A percentile compares a stretch with the other conserved stretches of the same genome.
Conservation (phyloP, 35 echinoderm and acorn worm genomes). For the Ophiothrix spiculata region DNA sequence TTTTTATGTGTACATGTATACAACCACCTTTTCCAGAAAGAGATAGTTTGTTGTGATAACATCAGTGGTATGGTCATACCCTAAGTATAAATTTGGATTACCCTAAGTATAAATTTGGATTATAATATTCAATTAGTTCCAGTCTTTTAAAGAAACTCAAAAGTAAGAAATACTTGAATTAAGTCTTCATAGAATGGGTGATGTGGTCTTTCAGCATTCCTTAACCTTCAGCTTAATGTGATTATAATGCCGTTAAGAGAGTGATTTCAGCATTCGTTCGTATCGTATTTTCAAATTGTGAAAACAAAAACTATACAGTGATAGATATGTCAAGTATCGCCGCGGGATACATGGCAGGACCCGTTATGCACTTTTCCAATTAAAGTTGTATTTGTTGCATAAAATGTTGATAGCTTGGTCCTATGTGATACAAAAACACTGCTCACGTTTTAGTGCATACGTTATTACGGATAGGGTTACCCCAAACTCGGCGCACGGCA, state of each 20-base stretch:
- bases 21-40: no score
- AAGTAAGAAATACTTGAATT: neutral
- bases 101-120: no score
- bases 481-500: neutral
- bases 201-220: neutral
- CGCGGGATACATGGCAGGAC: neutral
- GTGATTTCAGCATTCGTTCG: neutral
- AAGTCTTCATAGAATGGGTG: neutral
- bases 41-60: no score
- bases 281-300: neutral
- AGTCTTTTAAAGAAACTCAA: no score
- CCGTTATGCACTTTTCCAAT: constrained; percentile 11
- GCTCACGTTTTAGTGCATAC: neutral
- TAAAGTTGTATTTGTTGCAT: constrained; percentile 13
- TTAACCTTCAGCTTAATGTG: neutral
- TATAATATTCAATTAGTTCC: constrained; percentile 5
- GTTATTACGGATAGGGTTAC: constrained; percentile 5
- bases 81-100: no score
- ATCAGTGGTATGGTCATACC: no score
- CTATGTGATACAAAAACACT: neutral
- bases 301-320: neutral
- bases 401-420: neutral
- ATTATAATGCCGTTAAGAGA: constrained; percentile 5
- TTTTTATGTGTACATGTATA: no score
- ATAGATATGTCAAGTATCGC: neutral